Evolutionary conservation across 1,140 invertebrate genomes (phyloP).

Genomic region (Sarcophaga peregrina): DNA sequence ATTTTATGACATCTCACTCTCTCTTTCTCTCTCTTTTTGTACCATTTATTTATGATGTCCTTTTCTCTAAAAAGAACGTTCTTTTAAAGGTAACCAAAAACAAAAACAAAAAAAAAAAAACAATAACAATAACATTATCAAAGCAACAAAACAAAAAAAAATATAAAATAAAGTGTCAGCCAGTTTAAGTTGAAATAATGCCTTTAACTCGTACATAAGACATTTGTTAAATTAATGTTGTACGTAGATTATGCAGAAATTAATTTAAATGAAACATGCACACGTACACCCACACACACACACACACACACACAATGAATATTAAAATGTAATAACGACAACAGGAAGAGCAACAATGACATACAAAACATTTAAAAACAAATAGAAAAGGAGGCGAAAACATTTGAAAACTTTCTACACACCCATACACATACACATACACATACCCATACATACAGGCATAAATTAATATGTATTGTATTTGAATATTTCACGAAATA

Average conservation of each 20-base stretch:
- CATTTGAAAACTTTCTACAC: not conserved
- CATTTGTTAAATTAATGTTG: slow-evolving; percentile 38
- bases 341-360: not conserved
- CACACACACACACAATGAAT: not conserved
- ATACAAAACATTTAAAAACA: not conserved
- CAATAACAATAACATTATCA: slow-evolving; percentile 14
- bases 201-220: slow-evolving; percentile 10
- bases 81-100: not conserved
- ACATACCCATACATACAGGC: not conserved
- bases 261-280: slow-evolving; percentile 38
- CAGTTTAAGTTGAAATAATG: slow-evolving; percentile 29
- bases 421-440: not conserved
- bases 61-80: not conserved
- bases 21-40: not conserved
- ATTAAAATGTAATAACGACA: slow-evolving; percentile 22
- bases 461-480: not conserved
- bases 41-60: slow-evolving; percentile 1
- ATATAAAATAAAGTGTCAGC: slow-evolving; percentile 16
- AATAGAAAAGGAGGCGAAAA: not conserved
- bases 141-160: not conserved
- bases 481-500: not conserved
- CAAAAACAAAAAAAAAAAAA: not conserved
- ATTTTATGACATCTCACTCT: not conserved
- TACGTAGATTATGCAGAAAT: slow-evolving; percentile 35
- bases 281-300: too few relatives aligned